Conservation (phyloP, 2,888 invertebrate genomes). For the Parnassius smintheus region DNA sequence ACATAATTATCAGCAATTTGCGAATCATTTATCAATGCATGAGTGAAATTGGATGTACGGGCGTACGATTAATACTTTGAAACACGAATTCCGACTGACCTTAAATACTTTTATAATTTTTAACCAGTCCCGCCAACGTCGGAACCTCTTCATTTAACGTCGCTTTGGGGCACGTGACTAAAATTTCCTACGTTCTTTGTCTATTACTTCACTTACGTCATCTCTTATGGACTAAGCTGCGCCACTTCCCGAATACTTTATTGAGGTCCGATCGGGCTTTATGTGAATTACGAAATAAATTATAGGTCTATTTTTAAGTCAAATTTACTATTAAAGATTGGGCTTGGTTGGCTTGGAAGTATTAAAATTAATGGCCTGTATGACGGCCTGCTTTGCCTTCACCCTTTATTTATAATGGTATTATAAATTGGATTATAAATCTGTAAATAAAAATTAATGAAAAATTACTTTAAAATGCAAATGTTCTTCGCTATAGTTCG, state of each 20-base stretch:
- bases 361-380: too few relatives aligned
- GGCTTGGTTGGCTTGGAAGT: too few relatives aligned
- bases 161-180: slow-evolving; percentile 17
- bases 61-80: slow-evolving; percentile 9
- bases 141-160: slow-evolving; percentile 22
- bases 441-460: too few relatives aligned
- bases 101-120: slow-evolving; percentile 21
- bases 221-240: background rate
- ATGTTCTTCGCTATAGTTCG: too few relatives aligned
- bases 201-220: slow-evolving; percentile 7
- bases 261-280: background rate
- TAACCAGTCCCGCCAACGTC: slow-evolving; percentile 13
- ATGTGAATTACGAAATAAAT: background rate
- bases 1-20: slow-evolving; percentile 6
- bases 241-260: background rate
- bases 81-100: slow-evolving; percentile 13
- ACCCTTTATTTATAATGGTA: too few relatives aligned
- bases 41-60: slow-evolving; percentile 12
- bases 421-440: too few relatives aligned
- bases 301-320: too few relatives aligned
- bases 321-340: too few relatives aligned
- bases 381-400: too few relatives aligned
- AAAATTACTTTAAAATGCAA: too few relatives aligned
- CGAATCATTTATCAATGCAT: slow-evolving; percentile 7
- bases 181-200: slow-evolving; percentile 4